Conservation (phyloP, 2,888 invertebrate genomes). For the Stratiomys singularior region DNA sequence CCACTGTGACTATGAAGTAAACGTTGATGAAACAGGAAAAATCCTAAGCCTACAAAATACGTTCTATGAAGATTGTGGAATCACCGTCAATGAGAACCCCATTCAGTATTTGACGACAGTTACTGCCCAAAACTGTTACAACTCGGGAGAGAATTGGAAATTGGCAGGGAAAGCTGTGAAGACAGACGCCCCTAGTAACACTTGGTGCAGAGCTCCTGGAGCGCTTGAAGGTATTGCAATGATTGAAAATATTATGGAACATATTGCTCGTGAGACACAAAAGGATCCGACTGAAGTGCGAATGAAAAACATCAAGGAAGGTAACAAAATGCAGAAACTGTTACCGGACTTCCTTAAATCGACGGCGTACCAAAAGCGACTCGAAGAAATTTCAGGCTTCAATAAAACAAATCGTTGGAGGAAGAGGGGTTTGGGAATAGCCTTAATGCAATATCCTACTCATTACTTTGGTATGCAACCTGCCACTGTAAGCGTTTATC, state of each 20-base stretch:
- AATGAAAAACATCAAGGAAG: slow-evolving; percentile 67
- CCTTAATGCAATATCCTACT: slow-evolving; percentile 76
- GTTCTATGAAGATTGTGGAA: slow-evolving; percentile 70
- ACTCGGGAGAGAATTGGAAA: slow-evolving; percentile 73
- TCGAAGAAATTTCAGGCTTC: slow-evolving; percentile 68
- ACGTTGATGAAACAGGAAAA: slow-evolving; percentile 71
- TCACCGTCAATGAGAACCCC: slow-evolving; percentile 68
- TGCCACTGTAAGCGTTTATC: slow-evolving; percentile 74
- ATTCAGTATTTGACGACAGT: slow-evolving; percentile 60
- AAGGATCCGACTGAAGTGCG: slow-evolving; percentile 72
- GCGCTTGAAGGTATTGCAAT: slow-evolving; percentile 72
- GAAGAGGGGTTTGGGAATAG: slow-evolving; percentile 77
- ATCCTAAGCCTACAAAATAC: slow-evolving; percentile 73
- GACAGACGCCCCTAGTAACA: slow-evolving; percentile 76
- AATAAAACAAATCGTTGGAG: slow-evolving; percentile 82
- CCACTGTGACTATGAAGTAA: slow-evolving; percentile 74
- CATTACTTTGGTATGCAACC: slow-evolving; percentile 68
- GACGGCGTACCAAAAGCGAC: slow-evolving; percentile 69
- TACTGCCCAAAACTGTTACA: slow-evolving; percentile 71
- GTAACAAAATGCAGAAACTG: slow-evolving; percentile 65
- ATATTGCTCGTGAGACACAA: slow-evolving; percentile 69
- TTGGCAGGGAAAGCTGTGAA: slow-evolving; percentile 72
- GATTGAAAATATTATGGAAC: slow-evolving; percentile 75
- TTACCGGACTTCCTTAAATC: slow-evolving; percentile 67
- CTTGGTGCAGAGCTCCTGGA: slow-evolving; percentile 74